A percentile compares a stretch with the other conserved stretches of the same genome.
Conservation (phyloP, 2,888 invertebrate genomes). For the Nomada goodeniana region DNA sequence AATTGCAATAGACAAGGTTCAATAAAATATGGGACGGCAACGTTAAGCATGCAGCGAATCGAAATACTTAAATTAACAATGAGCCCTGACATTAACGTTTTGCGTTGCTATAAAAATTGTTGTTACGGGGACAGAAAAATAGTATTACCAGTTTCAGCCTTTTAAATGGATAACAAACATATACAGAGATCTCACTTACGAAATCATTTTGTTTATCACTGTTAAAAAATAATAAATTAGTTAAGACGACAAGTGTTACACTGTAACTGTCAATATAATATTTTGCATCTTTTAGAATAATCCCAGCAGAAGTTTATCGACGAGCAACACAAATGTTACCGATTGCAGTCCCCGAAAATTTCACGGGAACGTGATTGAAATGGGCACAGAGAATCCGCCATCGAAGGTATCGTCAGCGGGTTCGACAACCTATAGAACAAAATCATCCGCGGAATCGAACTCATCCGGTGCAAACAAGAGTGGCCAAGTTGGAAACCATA, state of each 20-base stretch:
- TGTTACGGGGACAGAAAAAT: neutral
- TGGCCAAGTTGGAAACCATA: conserved; percentile 20
- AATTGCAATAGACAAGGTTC: neutral
- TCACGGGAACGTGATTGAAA: conserved; percentile 69
- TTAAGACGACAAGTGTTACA: too few species aligned
- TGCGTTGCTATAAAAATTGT: neutral
- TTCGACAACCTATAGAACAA: conserved; percentile 65
- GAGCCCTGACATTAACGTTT: neutral
- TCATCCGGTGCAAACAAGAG: conserved; percentile 15
- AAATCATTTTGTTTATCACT: neutral
- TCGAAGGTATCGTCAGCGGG: conserved; percentile 65
- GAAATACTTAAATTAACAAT: conserved; percentile 12
- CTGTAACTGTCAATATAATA: neutral
- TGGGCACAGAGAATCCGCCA: conserved; percentile 69
- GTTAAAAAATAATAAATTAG: too few species aligned
- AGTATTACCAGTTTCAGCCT: too few species aligned
- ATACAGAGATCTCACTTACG: too few species aligned
- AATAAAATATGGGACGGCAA: neutral
- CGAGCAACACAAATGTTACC: conserved; percentile 29
- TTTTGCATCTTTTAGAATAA: conserved; percentile 61
- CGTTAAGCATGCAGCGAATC: neutral
- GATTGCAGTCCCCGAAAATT: conserved; percentile 73
- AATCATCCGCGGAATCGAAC: conserved; percentile 9
- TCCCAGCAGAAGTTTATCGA: conserved; percentile 67
- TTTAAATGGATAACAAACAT: neutral